Evolutionary conservation across 2,113 vertebrate species (phyloP).

Genomic region (Sinocyclocheilus rhinocerous): DNA sequence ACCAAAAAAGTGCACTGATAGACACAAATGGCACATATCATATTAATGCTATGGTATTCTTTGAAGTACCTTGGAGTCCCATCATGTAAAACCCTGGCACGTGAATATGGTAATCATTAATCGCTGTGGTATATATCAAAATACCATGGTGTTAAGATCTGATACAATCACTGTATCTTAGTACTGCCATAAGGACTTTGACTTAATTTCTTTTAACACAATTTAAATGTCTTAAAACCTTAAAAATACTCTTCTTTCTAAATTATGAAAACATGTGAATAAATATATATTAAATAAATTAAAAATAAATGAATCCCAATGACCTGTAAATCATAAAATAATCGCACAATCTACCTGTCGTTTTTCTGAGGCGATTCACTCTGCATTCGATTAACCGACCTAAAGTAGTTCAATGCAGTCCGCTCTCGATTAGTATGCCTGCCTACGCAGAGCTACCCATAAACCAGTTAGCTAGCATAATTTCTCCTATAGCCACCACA

Average conservation of each 20-base stretch:
- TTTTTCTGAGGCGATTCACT: constrained; percentile 1
- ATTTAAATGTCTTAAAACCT: too few species aligned
- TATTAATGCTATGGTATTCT: background rate
- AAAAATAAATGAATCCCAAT: background rate
- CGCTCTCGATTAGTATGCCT: constrained; percentile 48
- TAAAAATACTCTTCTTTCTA: background rate
- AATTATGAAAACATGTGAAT: background rate
- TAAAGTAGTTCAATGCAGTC: background rate
- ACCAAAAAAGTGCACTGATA: background rate
- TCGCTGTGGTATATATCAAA: background rate
- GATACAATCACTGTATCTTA: background rate
- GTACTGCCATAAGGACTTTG: too few species aligned
- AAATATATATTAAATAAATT: background rate
- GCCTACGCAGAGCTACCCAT: constrained; percentile 48
- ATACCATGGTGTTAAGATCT: background rate
- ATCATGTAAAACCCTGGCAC: background rate
- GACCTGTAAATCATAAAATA: background rate
- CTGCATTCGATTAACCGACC: constrained; percentile 32
- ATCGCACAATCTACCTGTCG: background rate
- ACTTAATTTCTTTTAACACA: too few species aligned
- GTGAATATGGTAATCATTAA: background rate
- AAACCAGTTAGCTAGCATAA: constrained; percentile 63
- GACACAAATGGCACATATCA: background rate
- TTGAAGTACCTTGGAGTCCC: background rate
- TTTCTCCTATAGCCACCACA: constrained; percentile 3